These are phyloP conservation scores for Ectemnius cavifrons DNA, from an alignment of 2,888 invertebrate genomes.

Conservation along the genomic window DNA sequence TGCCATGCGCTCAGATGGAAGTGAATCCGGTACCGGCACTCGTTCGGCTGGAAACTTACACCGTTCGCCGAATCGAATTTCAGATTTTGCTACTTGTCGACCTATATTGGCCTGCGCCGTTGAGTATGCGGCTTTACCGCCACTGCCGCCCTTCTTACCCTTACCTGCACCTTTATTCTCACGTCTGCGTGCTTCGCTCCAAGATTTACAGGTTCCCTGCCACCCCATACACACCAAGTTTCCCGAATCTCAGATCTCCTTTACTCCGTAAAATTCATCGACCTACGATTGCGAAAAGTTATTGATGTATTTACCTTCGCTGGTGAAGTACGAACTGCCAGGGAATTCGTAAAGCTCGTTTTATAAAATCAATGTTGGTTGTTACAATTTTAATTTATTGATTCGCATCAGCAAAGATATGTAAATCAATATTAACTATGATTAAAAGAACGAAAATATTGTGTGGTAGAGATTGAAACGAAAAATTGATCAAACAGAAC, in stretches of 20 bases:
- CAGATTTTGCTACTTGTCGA: constrained; percentile 37
- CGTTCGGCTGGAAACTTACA: constrained; percentile 55
- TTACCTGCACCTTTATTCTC: constrained; percentile 33
- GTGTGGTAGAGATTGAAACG: too few species aligned
- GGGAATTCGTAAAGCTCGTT: too few species aligned
- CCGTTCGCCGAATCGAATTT: constrained; percentile 57
- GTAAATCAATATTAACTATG: too few species aligned
- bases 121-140: too few species aligned
- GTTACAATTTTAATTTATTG: too few species aligned
- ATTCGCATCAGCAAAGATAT: too few species aligned
- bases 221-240: constrained; percentile 16
- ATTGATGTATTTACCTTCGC: too few species aligned
- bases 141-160: constrained; percentile 19
- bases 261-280: background rate
- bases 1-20: constrained; percentile 23
- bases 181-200: constrained; percentile 3
- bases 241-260: constrained; percentile 1
- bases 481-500: too few species aligned
- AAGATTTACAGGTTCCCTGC: constrained; percentile 29
- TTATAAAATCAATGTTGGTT: too few species aligned
- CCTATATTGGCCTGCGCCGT: background rate
- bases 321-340: too few species aligned
- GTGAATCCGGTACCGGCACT: constrained; percentile 30
- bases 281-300: too few species aligned
- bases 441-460: too few species aligned